Percentiles rank a stretch among this genome's conserved stretches.
Evolutionary conservation across 2,888 invertebrate genomes (phyloP).

Genomic region (Scaptomyza tumidula): DNA sequence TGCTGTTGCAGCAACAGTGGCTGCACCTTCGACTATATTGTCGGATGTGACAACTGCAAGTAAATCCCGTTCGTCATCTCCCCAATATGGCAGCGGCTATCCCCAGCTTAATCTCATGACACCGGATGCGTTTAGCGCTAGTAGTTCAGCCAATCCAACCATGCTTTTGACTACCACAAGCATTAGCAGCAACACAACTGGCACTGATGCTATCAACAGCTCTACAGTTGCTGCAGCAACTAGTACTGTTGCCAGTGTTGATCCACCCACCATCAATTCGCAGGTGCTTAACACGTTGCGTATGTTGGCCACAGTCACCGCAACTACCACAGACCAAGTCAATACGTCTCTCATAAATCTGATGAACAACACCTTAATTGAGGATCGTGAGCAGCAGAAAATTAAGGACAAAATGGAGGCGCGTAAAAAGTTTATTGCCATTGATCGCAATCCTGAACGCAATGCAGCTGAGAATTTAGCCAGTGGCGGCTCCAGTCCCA

Average conservation of each 20-base stretch:
- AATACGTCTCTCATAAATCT: constrained; percentile 81
- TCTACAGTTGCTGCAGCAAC: constrained; percentile 18
- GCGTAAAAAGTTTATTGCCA: constrained; percentile 81
- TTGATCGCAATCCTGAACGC: constrained; percentile 79
- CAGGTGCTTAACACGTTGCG: constrained; percentile 84
- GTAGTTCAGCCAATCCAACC: constrained; percentile 27
- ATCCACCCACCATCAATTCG: constrained; percentile 75
- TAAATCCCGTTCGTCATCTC: constrained; percentile 75
- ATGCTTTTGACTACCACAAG: constrained; percentile 51
- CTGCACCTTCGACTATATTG: constrained; percentile 65
- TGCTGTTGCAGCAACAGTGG: constrained; percentile 67
- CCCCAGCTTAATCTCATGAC: constrained; percentile 91
- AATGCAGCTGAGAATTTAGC: constrained; percentile 84
- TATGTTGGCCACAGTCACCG: constrained; percentile 84
- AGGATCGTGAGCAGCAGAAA: constrained; percentile 83
- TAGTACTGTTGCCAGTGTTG: constrained; percentile 8
- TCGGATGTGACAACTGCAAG: constrained; percentile 48
- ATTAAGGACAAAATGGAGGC: constrained; percentile 79
- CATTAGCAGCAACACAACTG: constrained; percentile 25
- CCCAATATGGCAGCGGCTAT: constrained; percentile 73
- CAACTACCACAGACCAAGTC: constrained; percentile 73
- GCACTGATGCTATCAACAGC: constrained; percentile 25
- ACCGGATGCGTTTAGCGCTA: constrained; percentile 92
- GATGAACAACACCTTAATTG: constrained; percentile 83
- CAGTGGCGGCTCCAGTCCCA: constrained; percentile 95